Evolutionary conservation across 1,140 invertebrate genomes (phyloP), one percentile per base, ranked within the genome.

Genomic region (Akabosia matsudoensis): DNA sequence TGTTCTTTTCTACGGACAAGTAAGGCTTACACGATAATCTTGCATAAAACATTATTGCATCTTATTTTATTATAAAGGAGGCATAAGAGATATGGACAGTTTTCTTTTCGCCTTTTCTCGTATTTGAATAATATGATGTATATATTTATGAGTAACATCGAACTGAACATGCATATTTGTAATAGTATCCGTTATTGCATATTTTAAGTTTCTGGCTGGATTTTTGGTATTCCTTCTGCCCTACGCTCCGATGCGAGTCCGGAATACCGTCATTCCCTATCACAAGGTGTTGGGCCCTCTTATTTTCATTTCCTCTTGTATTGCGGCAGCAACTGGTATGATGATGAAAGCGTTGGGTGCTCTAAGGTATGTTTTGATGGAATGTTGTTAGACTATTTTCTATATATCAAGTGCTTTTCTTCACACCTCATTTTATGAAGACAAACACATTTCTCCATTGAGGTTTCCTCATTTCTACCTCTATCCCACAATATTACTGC

Each of bases 1-100:
- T 31, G 71, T 76, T 26, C 33, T 79, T 0, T 81, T 78, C 54
- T 81, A 81, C 61, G 75, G 75, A 74, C 80, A 81, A 75, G 80
- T 81, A 45, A 71, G 33, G 22, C 24, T 31, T 7, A n/a, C n/a
- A n/a, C n/a, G n/a, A n/a, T n/a, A n/a, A n/a, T n/a, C n/a, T n/a
- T n/a, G n/a, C n/a, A n/a, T n/a, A n/a, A n/a, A n/a, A n/a, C n/a
- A n/a, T n/a, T n/a, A n/a, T n/a, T n/a, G n/a, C n/a, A n/a, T n/a
- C n/a, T n/a, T n/a, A n/a, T n/a, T n/a, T n/a, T n/a, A n/a, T n/a
- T n/a, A n/a, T n/a, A n/a, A n/a, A n/a, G n/a, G n/a, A n/a, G n/a
- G n/a, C n/a, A n/a, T 74, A 18, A 54, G 18, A 45, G 18, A 45
- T 45, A 45, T 45, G 37, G n/a, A n/a, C n/a, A 22, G 4, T 22